Conservation (phyloP, 2,797 vertebrate genomes). For the Danionella dracula region DNA sequence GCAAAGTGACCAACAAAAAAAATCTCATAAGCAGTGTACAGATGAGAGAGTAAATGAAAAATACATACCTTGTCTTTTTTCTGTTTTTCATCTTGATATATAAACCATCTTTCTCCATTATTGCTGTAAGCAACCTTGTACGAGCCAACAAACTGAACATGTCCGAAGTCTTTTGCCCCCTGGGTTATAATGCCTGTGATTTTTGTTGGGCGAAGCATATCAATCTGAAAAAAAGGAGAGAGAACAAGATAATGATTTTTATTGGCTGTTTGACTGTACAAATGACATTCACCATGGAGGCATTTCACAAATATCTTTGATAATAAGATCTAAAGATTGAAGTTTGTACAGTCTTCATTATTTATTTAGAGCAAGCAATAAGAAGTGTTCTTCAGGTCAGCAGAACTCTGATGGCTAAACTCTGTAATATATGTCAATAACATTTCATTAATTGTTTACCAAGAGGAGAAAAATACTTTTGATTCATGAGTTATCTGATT, state of each 20-base stretch:
- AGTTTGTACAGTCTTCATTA: conserved; percentile 56
- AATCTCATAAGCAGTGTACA: too few species aligned
- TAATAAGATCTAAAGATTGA: conserved; percentile 56
- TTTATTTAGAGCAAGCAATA: conserved; percentile 69
- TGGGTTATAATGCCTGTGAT: conserved; percentile 97
- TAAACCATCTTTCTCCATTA: conserved; percentile 84
- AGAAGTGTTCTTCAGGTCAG: conserved; percentile 57
- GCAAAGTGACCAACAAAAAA: too few species aligned
- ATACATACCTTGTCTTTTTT: conserved; percentile 92
- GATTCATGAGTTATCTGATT: neutral
- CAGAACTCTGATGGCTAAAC: conserved; percentile 55
- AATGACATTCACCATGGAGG: conserved; percentile 36
- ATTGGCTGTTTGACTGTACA: conserved; percentile 6
- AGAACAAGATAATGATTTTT: conserved; percentile 8
- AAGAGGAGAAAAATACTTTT: conserved; percentile 13
- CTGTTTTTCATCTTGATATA: conserved; percentile 95
- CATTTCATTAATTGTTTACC: conserved; percentile 67
- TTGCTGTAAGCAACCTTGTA: conserved; percentile 97
- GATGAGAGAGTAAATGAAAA: too few species aligned
- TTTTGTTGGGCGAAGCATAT: conserved; percentile 88
- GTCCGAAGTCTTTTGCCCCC: conserved; percentile 97
- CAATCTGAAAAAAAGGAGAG: conserved; percentile 68
- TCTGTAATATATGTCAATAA: conserved; percentile 57
- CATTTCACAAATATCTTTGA: conserved; percentile 43
- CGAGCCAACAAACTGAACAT: conserved; percentile 95